phyloP scores from a whole-genome alignment of 2,888 invertebrate genomes.

The Elegia similella region DNA sequence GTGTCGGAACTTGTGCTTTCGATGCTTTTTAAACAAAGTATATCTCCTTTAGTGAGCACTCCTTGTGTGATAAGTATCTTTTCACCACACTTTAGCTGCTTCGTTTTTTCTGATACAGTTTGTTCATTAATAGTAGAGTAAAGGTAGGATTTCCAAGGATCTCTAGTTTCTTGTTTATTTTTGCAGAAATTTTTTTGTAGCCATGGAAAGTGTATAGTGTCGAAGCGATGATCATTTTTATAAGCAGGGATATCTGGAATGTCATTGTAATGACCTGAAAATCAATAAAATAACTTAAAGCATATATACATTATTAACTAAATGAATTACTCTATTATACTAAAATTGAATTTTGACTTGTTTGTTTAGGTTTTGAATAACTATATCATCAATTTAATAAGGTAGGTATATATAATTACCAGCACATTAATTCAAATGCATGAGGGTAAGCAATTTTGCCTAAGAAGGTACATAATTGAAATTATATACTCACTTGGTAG shows the following conservation, averaged over 20 bases:
- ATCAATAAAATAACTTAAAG: not conserved
- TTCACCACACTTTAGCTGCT: conserved; percentile 19
- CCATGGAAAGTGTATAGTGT: conserved; percentile 31
- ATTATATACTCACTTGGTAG: conserved; percentile 43
- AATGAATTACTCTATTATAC: no score
- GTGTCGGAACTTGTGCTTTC: conserved; percentile 33
- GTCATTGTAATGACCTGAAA: conserved; percentile 46
- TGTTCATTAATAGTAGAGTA: conserved; percentile 22
- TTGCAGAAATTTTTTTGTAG: conserved; percentile 23
- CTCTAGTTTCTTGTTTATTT: not conserved
- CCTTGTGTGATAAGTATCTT: conserved; percentile 26
- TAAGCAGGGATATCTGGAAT: conserved; percentile 43
- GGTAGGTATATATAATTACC: no score
- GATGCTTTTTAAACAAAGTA: conserved; percentile 44
- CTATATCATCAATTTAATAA: no score
- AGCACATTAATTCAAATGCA: no score
- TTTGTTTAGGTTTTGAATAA: no score
- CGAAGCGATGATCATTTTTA: conserved; percentile 44
- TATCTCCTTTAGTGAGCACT: conserved; percentile 39
- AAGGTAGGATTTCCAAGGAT: not conserved
- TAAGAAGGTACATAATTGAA: no score
- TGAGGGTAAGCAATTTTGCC: no score
- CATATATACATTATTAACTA: no score
- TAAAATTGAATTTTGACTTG: no score
- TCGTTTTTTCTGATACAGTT: conserved; percentile 17